Base-by-base conservation (phyloP, 2,888 invertebrate species). In the Onchidella celtica region DNA sequence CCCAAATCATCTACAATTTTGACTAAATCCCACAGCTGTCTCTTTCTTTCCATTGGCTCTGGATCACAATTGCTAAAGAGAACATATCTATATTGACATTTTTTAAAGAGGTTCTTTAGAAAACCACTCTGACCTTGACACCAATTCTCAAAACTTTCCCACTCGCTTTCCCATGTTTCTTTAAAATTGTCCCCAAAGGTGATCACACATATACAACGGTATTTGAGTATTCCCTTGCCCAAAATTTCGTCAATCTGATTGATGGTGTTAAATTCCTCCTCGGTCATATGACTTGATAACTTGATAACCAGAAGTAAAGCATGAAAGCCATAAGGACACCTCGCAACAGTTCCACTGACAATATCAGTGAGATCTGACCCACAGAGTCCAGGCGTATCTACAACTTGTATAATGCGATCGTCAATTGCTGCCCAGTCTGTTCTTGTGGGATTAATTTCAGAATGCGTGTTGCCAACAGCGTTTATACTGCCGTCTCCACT, bases 351-450 rank as follows among this genome's bases (percentile, higher is more conserved):
- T 40, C 76, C 76, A 76, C 81, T 81, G 59, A 81, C 72, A 29
- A 69, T 66, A 40, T 76, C 81, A 14, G 32, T 24, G 27, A 61
- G 21, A 3, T 47, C 63, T 0, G 81, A 76, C 24, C 76, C 81
- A 70, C 81, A 81, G 29, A 81, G 75, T 9, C 81, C 81, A 38
- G 81, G 81, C 14, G 81, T 81, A 68, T 81, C 81, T 0, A 69
- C 75, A 9, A 81, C 81, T 66, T 81, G 75, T 47, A 81, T 69
- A 11, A 27, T 70, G 47, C 81, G 81, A 47, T 76, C 81, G 63
- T 81, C 81, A 32, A 81, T 61, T 3, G 69, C 63, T 32, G 69
- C 36, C 75, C 76, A 81, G 4, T 34, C 81, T 27, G 72, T 69
- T 0, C 29, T n/a, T n/a, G 38, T 61, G 27, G 14, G 24, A 6